Conservation (phyloP, 2,113 vertebrate genomes). For the Tautogolabrus adspersus region DNA sequence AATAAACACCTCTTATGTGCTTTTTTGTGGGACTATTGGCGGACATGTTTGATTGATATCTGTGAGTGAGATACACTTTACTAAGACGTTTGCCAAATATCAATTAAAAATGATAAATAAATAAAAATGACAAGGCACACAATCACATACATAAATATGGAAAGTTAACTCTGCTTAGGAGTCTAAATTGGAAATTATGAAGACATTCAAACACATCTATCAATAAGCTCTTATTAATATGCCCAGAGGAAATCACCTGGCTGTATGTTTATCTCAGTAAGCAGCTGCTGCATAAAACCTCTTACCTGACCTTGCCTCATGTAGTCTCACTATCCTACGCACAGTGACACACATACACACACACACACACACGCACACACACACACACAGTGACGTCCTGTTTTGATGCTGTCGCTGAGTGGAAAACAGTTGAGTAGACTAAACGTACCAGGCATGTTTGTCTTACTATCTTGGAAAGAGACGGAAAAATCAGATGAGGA, state of each 20-base stretch:
- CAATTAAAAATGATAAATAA: too few species aligned
- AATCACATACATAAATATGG: too few species aligned
- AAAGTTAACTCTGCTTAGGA: too few species aligned
- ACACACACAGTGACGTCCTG: conserved; percentile 44
- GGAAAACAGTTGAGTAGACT: conserved; percentile 52
- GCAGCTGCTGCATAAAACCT: conserved; percentile 50
- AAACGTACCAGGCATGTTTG: conserved; percentile 49
- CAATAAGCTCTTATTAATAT: too few species aligned
- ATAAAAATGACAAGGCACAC: too few species aligned
- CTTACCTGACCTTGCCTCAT: conserved; percentile 31
- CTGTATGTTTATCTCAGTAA: conserved; percentile 41
- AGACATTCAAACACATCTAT: too few species aligned
- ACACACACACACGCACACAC: conserved; percentile 9
- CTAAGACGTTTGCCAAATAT: too few species aligned
- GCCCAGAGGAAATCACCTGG: conserved; percentile 26
- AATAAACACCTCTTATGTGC: too few species aligned
- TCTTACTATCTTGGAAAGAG: conserved; percentile 43
- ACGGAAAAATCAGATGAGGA: conserved; percentile 48
- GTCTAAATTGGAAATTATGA: too few species aligned
- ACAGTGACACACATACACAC: conserved; percentile 1
- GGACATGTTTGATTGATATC: too few species aligned
- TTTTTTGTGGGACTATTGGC: too few species aligned
- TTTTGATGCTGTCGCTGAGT: conserved; percentile 55
- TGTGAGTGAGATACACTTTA: too few species aligned
- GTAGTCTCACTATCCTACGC: neutral